A percentile compares a stretch with the other conserved stretches of the same genome.
Evolutionary conservation across 2,797 vertebrate genomes (phyloP).

Genomic region (Schizothorax lantsangensis): DNA sequence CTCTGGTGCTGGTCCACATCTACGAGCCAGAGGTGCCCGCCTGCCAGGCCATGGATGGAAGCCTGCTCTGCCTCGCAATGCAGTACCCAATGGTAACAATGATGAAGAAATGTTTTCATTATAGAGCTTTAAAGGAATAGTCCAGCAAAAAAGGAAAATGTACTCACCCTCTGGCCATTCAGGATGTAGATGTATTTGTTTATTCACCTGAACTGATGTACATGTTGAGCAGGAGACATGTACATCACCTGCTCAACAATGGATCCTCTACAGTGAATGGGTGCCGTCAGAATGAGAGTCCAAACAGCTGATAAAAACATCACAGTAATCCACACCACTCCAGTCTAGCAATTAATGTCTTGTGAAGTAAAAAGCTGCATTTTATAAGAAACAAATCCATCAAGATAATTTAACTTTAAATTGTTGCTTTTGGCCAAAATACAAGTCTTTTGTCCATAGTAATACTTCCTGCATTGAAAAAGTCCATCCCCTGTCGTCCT

Average conservation of each 20-base stretch:
- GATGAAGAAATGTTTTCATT: background rate
- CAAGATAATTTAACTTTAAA: background rate
- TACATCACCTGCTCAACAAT: background rate
- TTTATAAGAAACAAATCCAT: background rate
- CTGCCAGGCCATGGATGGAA: conserved; percentile 91
- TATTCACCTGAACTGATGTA: background rate
- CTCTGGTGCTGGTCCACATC: conserved; percentile 93
- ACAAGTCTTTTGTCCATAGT: background rate
- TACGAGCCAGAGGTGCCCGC: conserved; percentile 89
- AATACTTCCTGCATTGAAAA: background rate
- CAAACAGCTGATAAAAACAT: background rate
- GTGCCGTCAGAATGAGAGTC: background rate
- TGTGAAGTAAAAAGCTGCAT: background rate
- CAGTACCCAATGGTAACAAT: conserved; percentile 84
- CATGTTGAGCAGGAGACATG: background rate
- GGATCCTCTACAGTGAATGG: background rate
- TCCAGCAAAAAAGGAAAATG: background rate
- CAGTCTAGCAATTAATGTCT: background rate
- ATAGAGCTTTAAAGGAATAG: background rate
- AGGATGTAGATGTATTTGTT: background rate
- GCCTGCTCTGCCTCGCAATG: conserved; percentile 91
- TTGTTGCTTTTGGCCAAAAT: background rate
- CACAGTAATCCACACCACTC: background rate
- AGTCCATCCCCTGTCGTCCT: background rate
- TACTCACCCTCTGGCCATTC: background rate